Base-by-base conservation (phyloP, 2,888 invertebrate species). In the Amphipoea oculea region DNA sequence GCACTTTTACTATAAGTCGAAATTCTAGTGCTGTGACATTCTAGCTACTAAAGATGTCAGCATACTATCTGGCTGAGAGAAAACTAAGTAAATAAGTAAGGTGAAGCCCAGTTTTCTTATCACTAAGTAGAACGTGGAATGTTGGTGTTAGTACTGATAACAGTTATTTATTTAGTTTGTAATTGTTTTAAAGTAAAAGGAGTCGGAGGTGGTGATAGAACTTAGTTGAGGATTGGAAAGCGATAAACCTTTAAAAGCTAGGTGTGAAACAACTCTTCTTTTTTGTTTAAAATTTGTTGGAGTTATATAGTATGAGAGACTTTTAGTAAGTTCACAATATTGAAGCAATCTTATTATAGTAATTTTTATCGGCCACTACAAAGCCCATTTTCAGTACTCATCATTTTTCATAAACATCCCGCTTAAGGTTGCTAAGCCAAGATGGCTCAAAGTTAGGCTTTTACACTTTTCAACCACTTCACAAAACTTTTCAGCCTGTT, bases 21-120 rank as follows among this genome's bases (percentile, higher is more conserved):
- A 45, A 68, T 29, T 68, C 11, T 29, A 20, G 11, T 29, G n/a
- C n/a, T 29, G 45, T 68, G 2, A 51, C 12, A 69, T 36, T 48
- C 20, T 7, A 12, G 7, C 29, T 36, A 69, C 20, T 23, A 86
- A 78, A 76, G 42, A 69, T 78, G 77, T 76, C 42, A 81, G 23
- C 68, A 79, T 57, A 73, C 84, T 82, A 81, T 79, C 87, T 76
- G 60, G 65, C 42, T 60, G 48, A 14, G 11, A 79, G 75, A 74
- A 66, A 71, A 48, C 40, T 72, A 17, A 36, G 12, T 70, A 78
- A 71, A 79, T 69, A 85, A n/a, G 73, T 68, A 45, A 65, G 54
- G 63, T 65, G 57, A 72, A 80, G 48, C 71, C 70, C 71, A 73
- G 62, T 74, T 86, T 48, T 65, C 42, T 75, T 81, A 86, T 84